A percentile compares a stretch with the other conserved stretches of the same genome.
These are phyloP conservation scores for Agonopterix arenella DNA, from an alignment of 2,888 invertebrate genomes.

Conservation along the genomic window DNA sequence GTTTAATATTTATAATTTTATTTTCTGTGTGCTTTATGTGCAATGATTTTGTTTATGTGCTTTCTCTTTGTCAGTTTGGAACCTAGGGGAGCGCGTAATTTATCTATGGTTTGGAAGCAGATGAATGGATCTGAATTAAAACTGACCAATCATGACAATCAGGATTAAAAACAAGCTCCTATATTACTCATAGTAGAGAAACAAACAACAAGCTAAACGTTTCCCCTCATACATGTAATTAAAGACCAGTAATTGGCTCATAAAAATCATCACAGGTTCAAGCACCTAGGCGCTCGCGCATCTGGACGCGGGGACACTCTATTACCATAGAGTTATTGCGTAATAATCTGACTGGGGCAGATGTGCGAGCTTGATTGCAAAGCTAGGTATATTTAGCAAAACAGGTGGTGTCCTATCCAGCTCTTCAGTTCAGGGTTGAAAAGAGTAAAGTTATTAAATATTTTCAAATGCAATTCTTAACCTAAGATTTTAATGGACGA, in stretches of 20 bases:
- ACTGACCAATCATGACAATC: too few species aligned
- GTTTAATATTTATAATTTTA: too few species aligned
- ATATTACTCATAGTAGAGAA: too few species aligned
- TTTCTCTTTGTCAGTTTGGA: too few species aligned
- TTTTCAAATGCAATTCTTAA: too few species aligned
- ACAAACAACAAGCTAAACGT: background rate
- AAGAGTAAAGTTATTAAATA: background rate
- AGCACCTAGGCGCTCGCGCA: constrained; percentile 26
- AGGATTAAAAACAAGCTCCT: too few species aligned
- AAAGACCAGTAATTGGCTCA: background rate
- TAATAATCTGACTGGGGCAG: constrained; percentile 63
- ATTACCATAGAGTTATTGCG: constrained; percentile 62
- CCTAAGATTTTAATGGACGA: too few species aligned
- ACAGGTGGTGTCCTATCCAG: constrained; percentile 49
- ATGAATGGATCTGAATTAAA: too few species aligned
- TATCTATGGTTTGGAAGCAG: too few species aligned
- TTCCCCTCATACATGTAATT: background rate
- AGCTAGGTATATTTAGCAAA: constrained; percentile 54
- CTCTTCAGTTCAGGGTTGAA: constrained; percentile 42
- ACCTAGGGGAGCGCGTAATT: too few species aligned
- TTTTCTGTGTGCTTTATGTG: too few species aligned
- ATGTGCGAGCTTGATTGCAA: constrained; percentile 64
- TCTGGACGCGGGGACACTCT: constrained; percentile 54
- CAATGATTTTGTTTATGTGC: too few species aligned
- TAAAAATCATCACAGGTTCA: background rate